phyloP scores from a whole-genome alignment of 2,888 invertebrate genomes.

The Nymphalis polychloros region DNA sequence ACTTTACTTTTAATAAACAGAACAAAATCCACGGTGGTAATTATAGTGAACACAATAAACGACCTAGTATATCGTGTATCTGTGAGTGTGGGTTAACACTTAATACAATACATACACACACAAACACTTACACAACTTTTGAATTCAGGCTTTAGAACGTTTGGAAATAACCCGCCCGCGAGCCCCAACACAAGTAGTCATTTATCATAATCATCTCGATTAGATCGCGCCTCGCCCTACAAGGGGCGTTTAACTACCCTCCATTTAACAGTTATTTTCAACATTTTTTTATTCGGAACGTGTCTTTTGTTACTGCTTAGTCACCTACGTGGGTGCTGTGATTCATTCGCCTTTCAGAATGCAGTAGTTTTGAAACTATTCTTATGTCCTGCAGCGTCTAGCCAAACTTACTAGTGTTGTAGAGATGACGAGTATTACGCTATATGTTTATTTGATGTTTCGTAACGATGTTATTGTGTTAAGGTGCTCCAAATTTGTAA shows the following conservation, averaged over 20 bases:
- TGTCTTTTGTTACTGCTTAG: slow-evolving; percentile 57
- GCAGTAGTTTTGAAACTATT: neutral
- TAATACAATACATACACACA: neutral
- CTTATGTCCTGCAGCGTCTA: neutral
- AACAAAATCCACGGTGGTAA: no score
- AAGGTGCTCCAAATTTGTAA: no score
- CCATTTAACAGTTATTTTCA: slow-evolving; percentile 78
- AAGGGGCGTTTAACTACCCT: slow-evolving; percentile 72
- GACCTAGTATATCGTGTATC: neutral
- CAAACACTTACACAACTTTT: neutral
- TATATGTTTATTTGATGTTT: no score
- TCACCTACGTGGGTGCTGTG: slow-evolving; percentile 42
- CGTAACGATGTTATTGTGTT: no score
- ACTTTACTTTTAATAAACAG: no score
- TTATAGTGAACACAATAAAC: neutral
- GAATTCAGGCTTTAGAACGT: neutral
- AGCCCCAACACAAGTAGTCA: slow-evolving; percentile 53
- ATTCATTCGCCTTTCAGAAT: slow-evolving; percentile 32
- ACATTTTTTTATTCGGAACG: slow-evolving; percentile 65
- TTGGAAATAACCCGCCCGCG: slow-evolving; percentile 43
- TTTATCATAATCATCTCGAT: slow-evolving; percentile 79
- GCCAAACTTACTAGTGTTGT: no score
- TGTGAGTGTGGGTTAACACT: neutral
- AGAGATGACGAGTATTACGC: no score
- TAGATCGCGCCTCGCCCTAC: slow-evolving; percentile 73